Evolutionary conservation across 2,888 invertebrate species (phyloP), one percentile per base, ranked within the genome.

Genomic region (Drosophila barbarae): DNA sequence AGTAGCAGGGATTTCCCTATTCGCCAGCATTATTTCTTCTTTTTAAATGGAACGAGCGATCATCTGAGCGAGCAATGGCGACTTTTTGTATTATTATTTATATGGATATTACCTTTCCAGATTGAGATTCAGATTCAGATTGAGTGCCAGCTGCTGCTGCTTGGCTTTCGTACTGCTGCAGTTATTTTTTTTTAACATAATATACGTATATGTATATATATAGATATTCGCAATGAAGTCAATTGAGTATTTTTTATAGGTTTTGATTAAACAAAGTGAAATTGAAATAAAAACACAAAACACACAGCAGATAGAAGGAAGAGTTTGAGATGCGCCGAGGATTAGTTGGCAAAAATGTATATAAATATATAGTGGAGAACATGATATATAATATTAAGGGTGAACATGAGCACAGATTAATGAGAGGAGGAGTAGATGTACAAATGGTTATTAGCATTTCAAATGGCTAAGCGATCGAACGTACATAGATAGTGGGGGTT

Each of bases 1-100:
- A 26, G 54, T 86, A 87, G 86, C 86, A 77, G 81, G 74, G 77
- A 82, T 83, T 84, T 86, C 87, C 88, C 88, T 87, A 87, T 87
- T 87, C 87, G 89, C 88, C 77, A 63, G 63, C 59, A 46, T 58
- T 15, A 34, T 35, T 38, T 50, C 34, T 35, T 60, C 32, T n/a
- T 57, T 39, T 46, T 55, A 8, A 54, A 55, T 63, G 69, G 63
- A 51, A 47, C 61, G 60, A 53, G 50, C 54, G 46, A 46, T 30
- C 42, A 61, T 64, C 49, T 49, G 65, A 41, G 47, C 49, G 58
- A 39, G 41, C 41, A 54, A 47, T 42, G 49, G 28, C 36, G 50
- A 39, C 55, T 34, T 55, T 61, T 34, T 28, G 59, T 35, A 53
- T 42, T 70, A 51, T 66, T 75, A 66, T 73, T 63, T 34, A 32